phyloP scores from a whole-genome alignment of 1,140 invertebrate species.

The Eueides isabella region DNA sequence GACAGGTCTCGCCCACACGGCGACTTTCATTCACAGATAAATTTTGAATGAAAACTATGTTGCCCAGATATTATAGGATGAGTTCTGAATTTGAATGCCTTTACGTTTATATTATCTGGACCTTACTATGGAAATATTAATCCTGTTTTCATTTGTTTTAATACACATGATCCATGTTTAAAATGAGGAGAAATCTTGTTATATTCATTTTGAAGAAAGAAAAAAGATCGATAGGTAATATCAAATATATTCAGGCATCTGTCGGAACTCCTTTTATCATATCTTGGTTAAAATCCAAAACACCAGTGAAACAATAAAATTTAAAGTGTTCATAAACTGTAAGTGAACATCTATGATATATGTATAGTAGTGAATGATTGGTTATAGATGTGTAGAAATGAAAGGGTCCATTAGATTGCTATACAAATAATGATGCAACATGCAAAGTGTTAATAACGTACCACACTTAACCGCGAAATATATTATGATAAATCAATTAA shows the following conservation, averaged over 20 bases:
- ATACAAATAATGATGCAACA: conserved; percentile 24
- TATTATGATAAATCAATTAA: conserved; percentile 34
- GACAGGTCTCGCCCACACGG: conserved; percentile 64
- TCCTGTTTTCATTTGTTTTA: not conserved
- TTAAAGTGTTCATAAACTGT: conserved; percentile 53
- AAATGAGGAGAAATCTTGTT: not conserved
- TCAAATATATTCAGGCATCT: not conserved
- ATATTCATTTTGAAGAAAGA: not conserved
- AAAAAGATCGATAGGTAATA: not conserved
- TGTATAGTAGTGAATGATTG: conserved; percentile 41
- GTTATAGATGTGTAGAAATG: conserved; percentile 57
- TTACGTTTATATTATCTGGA: not conserved
- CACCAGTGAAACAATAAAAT: conserved; percentile 45
- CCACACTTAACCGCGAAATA: conserved; percentile 15
- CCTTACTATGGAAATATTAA: not conserved
- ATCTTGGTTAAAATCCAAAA: conserved; percentile 23
- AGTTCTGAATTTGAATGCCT: not conserved
- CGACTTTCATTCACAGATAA: conserved; percentile 42
- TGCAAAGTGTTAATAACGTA: conserved; percentile 16
- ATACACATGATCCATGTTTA: not conserved
- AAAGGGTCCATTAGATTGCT: conserved; percentile 76
- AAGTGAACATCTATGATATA: conserved; percentile 37
- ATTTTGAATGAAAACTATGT: conserved; percentile 25
- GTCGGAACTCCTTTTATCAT: not conserved
- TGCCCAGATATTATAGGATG: not conserved